Base-by-base conservation (phyloP, 1,140 invertebrate species). In the Eupeodes corollae region DNA sequence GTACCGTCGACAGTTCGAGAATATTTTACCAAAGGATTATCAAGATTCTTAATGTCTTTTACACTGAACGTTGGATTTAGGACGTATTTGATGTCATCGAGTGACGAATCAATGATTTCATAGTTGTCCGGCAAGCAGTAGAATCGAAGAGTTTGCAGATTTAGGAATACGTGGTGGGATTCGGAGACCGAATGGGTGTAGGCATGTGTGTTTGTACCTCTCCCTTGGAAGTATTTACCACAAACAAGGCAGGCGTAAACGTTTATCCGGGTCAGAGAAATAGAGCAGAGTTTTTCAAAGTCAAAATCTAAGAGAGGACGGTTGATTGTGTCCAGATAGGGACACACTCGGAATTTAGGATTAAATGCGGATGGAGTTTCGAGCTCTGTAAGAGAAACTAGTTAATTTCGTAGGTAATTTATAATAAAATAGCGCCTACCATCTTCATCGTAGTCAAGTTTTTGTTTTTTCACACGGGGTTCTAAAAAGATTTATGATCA, bases 161-260 rank as follows among this genome's bases (percentile, higher is more conserved):
- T 99, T 1, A 99, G 74, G 69, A 90, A 99, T 2, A 99, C 95
- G 77, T 98, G 94, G 73, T 99, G 97, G 50, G 87, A 84, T 56
- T 96, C 93, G 41, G 89, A 89, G 5, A 98, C 92, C 53, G 93
- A 97, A 69, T 99, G 97, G 9, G 93, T 97, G 63, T 99, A 99
- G 12, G 97, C 97, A 76, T 98, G 92, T 9, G 97, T 99, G 59
- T 95, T 97, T 6, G 86, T 91, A 2, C 97, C 97, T 69, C 97
- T 78, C 1, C 95, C 94, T 86, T 84, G 97, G 65, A 98, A 99
- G 69, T 99, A 99, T 74, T 99, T 99, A 16, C 97, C 97, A 72
- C 97, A 99, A 2, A 99, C 93, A 31, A 99, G 75, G 69, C 97
- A 99, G n/a, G 95, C 96, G 71, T 99, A 99, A 18, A 99, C 95